Evolutionary conservation across 1,140 invertebrate genomes (phyloP).

Genomic region (Triops longicaudatus): DNA sequence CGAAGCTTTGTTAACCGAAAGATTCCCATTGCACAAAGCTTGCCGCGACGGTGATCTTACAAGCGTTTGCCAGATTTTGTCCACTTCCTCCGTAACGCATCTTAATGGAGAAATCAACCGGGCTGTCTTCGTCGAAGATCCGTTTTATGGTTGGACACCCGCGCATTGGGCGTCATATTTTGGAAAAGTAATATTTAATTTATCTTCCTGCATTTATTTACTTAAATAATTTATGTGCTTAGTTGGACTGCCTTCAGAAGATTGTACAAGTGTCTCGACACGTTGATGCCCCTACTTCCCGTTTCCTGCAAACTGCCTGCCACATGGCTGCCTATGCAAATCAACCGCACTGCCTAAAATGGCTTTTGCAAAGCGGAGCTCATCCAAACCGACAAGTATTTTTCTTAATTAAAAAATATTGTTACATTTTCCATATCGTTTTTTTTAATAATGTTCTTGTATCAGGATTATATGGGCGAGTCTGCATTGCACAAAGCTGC

Average conservation of each 20-base stretch:
- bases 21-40: conserved; percentile 16
- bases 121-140: conserved; percentile 19
- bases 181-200: conserved; percentile 18
- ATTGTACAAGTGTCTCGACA: conserved; percentile 18
- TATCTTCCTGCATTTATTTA: neutral
- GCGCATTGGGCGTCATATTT: conserved; percentile 23
- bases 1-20: neutral
- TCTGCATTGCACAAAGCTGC: conserved; percentile 20
- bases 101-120: conserved; percentile 16
- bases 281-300: conserved; percentile 15
- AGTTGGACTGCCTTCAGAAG: conserved; percentile 21
- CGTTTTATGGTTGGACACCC: conserved; percentile 20
- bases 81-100: neutral
- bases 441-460: neutral
- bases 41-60: conserved; percentile 15
- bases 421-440: neutral
- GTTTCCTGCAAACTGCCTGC: conserved; percentile 19
- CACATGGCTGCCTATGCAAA: conserved; percentile 23
- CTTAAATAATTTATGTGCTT: neutral
- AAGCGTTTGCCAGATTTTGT: neutral
- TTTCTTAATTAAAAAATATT: neutral
- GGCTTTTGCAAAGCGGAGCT: conserved; percentile 18
- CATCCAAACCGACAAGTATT: conserved; percentile 11
- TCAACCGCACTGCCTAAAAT: conserved; percentile 22
- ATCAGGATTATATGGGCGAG: conserved; percentile 16